Percentiles rank a stretch among this genome's conserved stretches.
Conservation (phyloP, 1,140 invertebrate genomes). For the Hermetia illucens region DNA sequence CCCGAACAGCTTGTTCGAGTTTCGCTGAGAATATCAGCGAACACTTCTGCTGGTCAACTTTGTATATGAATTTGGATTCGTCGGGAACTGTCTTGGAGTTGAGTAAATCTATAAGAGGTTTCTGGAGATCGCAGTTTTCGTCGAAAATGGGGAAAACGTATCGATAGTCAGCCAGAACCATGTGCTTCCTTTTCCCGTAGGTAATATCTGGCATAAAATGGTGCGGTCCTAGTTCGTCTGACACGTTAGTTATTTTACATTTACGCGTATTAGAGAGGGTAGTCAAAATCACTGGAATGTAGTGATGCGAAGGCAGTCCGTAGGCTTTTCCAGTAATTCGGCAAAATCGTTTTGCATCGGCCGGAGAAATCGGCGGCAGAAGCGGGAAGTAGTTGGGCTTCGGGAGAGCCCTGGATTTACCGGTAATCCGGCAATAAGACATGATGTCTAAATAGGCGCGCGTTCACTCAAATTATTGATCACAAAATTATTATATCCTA, state of each 20-base stretch:
- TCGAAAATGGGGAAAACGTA: slow-evolving; percentile 60
- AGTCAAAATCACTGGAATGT: slow-evolving; percentile 57
- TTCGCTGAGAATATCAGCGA: slow-evolving; percentile 59
- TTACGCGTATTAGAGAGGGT: slow-evolving; percentile 39
- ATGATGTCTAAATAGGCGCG: slow-evolving; percentile 28
- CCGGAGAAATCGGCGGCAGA: slow-evolving; percentile 62
- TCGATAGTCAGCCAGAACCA: slow-evolving; percentile 50
- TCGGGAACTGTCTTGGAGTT: slow-evolving; percentile 41
- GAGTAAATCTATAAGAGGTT: slow-evolving; percentile 42
- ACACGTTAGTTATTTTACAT: slow-evolving; percentile 48
- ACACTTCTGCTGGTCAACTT: slow-evolving; percentile 53
- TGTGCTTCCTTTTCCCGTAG: slow-evolving; percentile 47
- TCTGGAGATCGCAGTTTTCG: slow-evolving; percentile 45
- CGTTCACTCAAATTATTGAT: too few species aligned
- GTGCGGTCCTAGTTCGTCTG: slow-evolving; percentile 39
- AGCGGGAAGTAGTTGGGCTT: slow-evolving; percentile 74
- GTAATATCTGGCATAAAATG: slow-evolving; percentile 40
- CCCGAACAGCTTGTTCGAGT: slow-evolving; percentile 58
- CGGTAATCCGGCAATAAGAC: slow-evolving; percentile 70
- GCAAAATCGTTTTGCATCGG: slow-evolving; percentile 63
- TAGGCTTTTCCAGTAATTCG: slow-evolving; percentile 70
- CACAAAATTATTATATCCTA: too few species aligned
- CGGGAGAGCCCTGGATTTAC: slow-evolving; percentile 59
- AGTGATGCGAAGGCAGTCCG: slow-evolving; percentile 58
- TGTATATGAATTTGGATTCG: slow-evolving; percentile 55